Conservation (phyloP, 2,888 invertebrate species). For the Synanthedon vespiformis region DNA sequence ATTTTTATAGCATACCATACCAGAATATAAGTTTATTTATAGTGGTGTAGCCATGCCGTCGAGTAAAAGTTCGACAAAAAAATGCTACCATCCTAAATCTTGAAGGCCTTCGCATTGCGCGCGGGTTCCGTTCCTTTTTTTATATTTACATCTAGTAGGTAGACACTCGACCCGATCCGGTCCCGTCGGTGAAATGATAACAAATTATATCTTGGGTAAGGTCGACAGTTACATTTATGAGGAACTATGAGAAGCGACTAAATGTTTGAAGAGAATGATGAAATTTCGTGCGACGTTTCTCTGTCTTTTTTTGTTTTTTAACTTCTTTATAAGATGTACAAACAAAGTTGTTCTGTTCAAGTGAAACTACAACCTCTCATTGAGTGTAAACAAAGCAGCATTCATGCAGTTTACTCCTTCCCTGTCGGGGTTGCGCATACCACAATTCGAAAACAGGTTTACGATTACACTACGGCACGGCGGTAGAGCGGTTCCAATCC, state of each 20-base stretch:
- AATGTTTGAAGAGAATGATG: too few species aligned
- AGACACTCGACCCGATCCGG: conserved; percentile 19
- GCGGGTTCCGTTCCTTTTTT: conserved; percentile 38
- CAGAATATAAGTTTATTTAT: conserved; percentile 48
- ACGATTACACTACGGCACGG: conserved; percentile 8
- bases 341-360: too few species aligned
- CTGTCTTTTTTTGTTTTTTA: too few species aligned
- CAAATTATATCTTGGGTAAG: conserved; percentile 42
- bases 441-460: conserved; percentile 59
- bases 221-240: conserved; percentile 29
- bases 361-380: not conserved
- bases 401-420: conserved; percentile 17
- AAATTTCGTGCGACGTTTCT: too few species aligned
- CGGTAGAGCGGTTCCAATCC: conserved; percentile 22
- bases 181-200: conserved; percentile 21
- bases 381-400: conserved; percentile 22
- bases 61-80: conserved; percentile 46
- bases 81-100: conserved; percentile 41
- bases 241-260: too few species aligned
- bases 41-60: conserved; percentile 14
- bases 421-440: conserved; percentile 37
- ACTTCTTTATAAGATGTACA: too few species aligned
- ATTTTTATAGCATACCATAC: conserved; percentile 18
- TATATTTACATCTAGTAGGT: conserved; percentile 20
- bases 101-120: conserved; percentile 32